Evolutionary conservation across 2,888 invertebrate species (phyloP), one percentile per base, ranked within the genome.

Genomic region (Drosophila fungiperda): DNA sequence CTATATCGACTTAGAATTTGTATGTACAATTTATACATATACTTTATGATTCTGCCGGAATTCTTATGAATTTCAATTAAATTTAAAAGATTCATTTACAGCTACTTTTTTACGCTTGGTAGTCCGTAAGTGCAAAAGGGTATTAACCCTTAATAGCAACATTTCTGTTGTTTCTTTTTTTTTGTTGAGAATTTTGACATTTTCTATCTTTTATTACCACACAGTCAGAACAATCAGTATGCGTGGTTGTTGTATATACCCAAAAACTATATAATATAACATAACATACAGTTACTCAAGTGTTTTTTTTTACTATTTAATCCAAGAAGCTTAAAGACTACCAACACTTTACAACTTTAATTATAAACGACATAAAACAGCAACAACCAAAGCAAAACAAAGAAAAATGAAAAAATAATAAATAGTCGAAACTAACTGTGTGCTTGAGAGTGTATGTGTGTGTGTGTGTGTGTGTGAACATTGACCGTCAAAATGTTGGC

Each of bases 291-390:
- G 78, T 74, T 78, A 77, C 53, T 69, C 73, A 74, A 78, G 74
- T 78, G 77, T 58, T 73, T 77, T 69, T 77, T 77, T 69, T 77
- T 59, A 62, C 68, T 67, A 62, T 76, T 73, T 68, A 80, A 70
- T 57, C 58, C 61, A n/a, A 59, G 71, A 73, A 71, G 65, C 65
- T 75, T 73, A 48, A 83, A 81, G 69, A 75, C 69, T 54, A 61
- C 77, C 73, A 78, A 82, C 72, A 70, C 69, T 82, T 80, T 80
- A 73, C 74, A 70, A 71, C 80, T 80, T 84, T 87, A 84, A 84
- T 87, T 87, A 82, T 78, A 77, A 71, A 50, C 70, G 69, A 76
- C 79, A 70, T 73, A 68, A 68, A 71, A 55, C 53, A 45, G 45
- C 15, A 55, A 26, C 17, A 64, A 61, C n/a, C 49, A 70, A 54